Evolutionary conservation across 2,888 invertebrate species (phyloP).

Genomic region (Drosophila kambysellisi): DNA sequence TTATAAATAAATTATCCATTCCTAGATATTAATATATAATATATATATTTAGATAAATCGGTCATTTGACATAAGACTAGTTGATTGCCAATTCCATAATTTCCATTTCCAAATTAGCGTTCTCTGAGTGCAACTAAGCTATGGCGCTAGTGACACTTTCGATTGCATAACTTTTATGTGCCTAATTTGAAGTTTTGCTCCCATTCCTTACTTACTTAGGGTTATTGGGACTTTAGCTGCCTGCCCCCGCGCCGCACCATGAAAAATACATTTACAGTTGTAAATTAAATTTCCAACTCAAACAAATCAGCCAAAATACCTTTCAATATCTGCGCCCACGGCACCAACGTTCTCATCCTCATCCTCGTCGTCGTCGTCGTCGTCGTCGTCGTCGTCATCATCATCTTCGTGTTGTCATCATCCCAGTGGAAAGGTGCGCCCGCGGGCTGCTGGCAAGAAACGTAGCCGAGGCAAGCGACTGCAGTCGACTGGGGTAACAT

Average conservation of each 20-base stretch:
- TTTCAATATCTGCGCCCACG: conserved; percentile 74
- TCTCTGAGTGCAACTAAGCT: neutral
- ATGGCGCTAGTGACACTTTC: conserved; percentile 23
- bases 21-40: too few relatives aligned
- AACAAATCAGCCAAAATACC: conserved; percentile 79
- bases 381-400: conserved; percentile 3
- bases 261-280: conserved; percentile 73
- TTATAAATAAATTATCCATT: neutral
- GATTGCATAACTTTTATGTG: conserved; percentile 5
- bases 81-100: neutral
- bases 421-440: conserved; percentile 41
- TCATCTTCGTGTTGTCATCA: conserved; percentile 16
- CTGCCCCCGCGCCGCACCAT: neutral
- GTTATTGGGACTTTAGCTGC: neutral
- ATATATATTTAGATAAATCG: too few relatives aligned
- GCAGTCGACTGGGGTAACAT: conserved; percentile 69
- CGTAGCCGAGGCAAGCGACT: conserved; percentile 37
- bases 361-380: neutral
- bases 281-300: conserved; percentile 80
- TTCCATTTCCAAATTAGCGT: neutral
- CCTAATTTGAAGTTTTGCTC: conserved; percentile 8
- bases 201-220: neutral
- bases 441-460: conserved; percentile 25
- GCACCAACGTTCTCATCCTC: conserved; percentile 34
- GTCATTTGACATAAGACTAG: neutral